A percentile compares a stretch with the other conserved stretches of the same genome.
Conservation (phyloP, 2,797 vertebrate genomes). For the Melanotaenia pygmaea region DNA sequence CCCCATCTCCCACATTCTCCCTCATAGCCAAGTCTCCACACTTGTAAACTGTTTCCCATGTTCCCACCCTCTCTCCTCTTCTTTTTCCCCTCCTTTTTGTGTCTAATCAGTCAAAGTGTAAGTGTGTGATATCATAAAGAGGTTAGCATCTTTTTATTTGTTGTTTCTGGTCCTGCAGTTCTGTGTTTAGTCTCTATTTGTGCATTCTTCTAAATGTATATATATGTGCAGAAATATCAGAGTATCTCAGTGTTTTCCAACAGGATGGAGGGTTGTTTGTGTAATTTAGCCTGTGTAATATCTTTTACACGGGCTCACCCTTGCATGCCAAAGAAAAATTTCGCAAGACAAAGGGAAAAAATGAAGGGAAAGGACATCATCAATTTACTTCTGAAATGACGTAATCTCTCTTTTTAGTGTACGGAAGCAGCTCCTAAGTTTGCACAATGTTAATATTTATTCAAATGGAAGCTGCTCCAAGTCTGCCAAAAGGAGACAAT, state of each 20-base stretch:
- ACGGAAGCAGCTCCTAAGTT: constrained; percentile 51
- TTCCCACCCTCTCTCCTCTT: constrained; percentile 22
- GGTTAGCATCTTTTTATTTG: constrained; percentile 17
- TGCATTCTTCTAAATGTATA: constrained; percentile 3
- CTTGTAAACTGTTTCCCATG: constrained; percentile 28
- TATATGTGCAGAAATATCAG: constrained; percentile 12
- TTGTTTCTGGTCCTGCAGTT: constrained; percentile 22
- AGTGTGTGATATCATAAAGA: constrained; percentile 1
- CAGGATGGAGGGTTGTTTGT: constrained; percentile 6
- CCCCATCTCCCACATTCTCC: constrained; percentile 27
- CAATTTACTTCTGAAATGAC: constrained; percentile 26
- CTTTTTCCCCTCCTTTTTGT: neutral
- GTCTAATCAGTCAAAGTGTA: constrained; percentile 40
- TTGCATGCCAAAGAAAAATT: constrained; percentile 43
- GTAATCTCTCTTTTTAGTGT: constrained; percentile 40
- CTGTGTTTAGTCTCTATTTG: constrained; percentile 14
- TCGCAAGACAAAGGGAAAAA: constrained; percentile 22
- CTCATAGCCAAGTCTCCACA: constrained; percentile 38
- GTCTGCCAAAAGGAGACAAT: constrained; percentile 36
- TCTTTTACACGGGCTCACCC: constrained; percentile 33
- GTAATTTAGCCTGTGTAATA: constrained; percentile 43
- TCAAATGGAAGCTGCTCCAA: constrained; percentile 44
- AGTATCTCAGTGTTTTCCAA: constrained; percentile 22
- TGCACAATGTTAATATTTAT: constrained; percentile 67
- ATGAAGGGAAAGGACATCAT: constrained; percentile 16